These are phyloP conservation scores for Nomada ferruginata DNA, from an alignment of 2,888 invertebrate genomes.

Conservation along the genomic window DNA sequence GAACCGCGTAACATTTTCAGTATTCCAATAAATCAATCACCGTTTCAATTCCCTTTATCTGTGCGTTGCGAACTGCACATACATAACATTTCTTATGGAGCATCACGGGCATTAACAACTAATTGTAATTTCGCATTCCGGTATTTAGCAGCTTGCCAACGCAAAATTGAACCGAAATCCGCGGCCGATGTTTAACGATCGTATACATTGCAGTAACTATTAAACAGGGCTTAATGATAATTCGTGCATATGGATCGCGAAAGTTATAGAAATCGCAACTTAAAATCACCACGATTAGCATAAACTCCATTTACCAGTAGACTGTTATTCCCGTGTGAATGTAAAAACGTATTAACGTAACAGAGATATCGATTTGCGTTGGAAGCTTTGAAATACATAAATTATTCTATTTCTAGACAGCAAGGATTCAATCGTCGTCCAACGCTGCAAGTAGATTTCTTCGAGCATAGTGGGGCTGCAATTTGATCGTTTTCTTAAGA, in stretches of 20 bases:
- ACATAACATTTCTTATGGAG: conserved; percentile 20
- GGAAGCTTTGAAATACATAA: neutral
- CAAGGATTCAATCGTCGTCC: neutral
- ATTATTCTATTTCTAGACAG: neutral
- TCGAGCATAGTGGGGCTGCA: conserved; percentile 33
- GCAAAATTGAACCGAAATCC: conserved; percentile 35
- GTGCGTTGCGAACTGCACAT: neutral
- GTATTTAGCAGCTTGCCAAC: conserved; percentile 36
- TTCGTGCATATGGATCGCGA: conserved; percentile 38
- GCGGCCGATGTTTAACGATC: conserved; percentile 36
- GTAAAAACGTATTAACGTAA: conserved; percentile 28
- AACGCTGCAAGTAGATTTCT: neutral
- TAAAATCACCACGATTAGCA: conserved; percentile 43
- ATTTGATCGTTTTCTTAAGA: conserved; percentile 56
- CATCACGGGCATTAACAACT: conserved; percentile 32
- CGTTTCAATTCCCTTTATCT: conserved; percentile 32
- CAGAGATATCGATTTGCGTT: neutral
- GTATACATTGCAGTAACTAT: conserved; percentile 46
- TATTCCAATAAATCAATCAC: neutral
- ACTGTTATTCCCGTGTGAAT: neutral
- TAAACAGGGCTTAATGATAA: conserved; percentile 47
- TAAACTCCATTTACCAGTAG: conserved; percentile 24
- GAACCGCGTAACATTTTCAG: no score
- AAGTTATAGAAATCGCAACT: conserved; percentile 47
- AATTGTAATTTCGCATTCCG: conserved; percentile 44